Evolutionary conservation across 2,888 invertebrate genomes (phyloP).

Genomic region (Meloe dianella): DNA sequence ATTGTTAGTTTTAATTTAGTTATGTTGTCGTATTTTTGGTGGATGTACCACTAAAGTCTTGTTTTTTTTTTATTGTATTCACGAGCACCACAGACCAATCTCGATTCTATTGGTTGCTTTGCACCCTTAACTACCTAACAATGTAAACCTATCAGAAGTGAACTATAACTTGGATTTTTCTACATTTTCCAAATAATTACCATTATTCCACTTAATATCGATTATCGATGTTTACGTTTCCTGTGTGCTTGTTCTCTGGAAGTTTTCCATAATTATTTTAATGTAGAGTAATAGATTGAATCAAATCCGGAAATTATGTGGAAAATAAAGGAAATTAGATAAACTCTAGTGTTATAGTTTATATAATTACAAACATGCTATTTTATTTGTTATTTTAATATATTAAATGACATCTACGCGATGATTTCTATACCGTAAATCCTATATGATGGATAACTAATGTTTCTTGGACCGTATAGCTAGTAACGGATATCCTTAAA

Average conservation of each 20-base stretch:
- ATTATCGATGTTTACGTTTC: background rate
- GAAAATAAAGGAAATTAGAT: conserved; percentile 16
- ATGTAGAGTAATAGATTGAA: background rate
- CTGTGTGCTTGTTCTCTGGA: background rate
- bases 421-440: conserved; percentile 55
- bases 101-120: background rate
- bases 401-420: conserved; percentile 32
- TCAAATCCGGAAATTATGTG: conserved; percentile 8
- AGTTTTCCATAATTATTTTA: background rate
- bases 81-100: background rate
- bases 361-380: background rate
- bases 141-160: background rate
- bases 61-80: background rate
- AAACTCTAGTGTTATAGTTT: background rate
- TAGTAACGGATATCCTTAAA: conserved; percentile 58
- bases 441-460: conserved; percentile 51
- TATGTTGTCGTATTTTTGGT: background rate
- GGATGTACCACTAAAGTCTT: background rate
- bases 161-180: background rate
- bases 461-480: conserved; percentile 58
- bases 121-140: background rate
- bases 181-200: background rate
- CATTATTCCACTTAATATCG: too few species aligned
- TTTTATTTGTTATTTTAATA: conserved; percentile 5
- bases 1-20: background rate